These are phyloP conservation scores for Odontophorus gujanensis DNA, from an alignment of 2,113 vertebrate species.

Conservation along the genomic window DNA sequence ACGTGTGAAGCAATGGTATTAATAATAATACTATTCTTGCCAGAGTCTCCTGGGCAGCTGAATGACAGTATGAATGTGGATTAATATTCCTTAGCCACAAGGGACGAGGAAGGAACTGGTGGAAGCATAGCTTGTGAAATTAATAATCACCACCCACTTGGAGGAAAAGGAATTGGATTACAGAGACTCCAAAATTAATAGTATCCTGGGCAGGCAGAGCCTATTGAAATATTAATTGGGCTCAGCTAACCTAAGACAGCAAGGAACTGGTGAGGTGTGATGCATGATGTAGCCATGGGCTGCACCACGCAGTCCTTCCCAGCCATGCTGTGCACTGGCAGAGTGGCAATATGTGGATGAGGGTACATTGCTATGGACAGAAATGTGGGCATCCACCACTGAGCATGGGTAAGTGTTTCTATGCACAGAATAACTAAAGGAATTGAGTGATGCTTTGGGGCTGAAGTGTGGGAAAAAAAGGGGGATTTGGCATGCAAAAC, in stretches of 20 bases:
- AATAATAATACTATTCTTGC: conserved; percentile 60
- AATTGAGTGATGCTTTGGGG: not conserved
- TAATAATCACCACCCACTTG: conserved; percentile 73
- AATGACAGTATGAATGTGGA: conserved; percentile 69
- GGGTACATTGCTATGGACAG: not conserved
- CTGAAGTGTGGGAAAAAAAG: not conserved
- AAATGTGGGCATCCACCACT: fast-evolving
- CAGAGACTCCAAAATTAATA: conserved; percentile 64
- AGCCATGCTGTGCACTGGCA: fast-evolving
- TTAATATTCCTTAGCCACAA: conserved; percentile 68
- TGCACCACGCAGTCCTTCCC: not conserved
- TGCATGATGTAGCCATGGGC: not conserved
- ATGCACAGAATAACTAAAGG: not conserved
- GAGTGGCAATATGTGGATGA: conserved; percentile 16
- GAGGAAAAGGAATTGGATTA: conserved; percentile 67
- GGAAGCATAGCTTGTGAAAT: conserved; percentile 68
- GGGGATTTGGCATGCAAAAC: not conserved
- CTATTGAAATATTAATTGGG: conserved; percentile 63
- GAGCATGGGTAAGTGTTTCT: not conserved
- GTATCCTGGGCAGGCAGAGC: conserved; percentile 46
- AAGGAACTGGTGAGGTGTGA: not conserved
- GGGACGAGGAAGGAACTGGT: conserved; percentile 51
- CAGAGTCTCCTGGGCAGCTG: conserved; percentile 67
- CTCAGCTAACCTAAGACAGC: conserved; percentile 1
- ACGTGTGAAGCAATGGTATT: conserved; percentile 29